Evolutionary conservation across 2,113 vertebrate species (phyloP).

Genomic region (Aleadryas rufinucha): DNA sequence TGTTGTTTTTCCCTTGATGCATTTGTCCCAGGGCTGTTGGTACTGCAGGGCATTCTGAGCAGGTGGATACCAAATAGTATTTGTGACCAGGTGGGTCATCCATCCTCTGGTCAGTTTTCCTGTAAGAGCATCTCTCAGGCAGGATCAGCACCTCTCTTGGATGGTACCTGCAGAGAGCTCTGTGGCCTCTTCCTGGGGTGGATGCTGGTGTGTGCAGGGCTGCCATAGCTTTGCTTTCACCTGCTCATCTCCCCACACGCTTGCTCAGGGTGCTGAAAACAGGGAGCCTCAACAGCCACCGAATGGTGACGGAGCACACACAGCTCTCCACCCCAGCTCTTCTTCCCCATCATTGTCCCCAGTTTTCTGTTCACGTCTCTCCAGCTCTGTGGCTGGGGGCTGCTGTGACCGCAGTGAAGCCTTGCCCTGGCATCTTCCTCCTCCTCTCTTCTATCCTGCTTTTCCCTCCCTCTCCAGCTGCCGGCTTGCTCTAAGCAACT

Average conservation of each 20-base stretch:
- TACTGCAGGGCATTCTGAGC: neutral
- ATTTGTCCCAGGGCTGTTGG: neutral
- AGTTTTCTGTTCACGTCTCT: neutral
- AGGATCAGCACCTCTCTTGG: neutral
- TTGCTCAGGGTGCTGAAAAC: neutral
- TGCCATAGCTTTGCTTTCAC: neutral
- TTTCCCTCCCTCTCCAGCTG: neutral
- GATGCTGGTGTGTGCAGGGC: neutral
- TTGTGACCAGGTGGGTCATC: neutral
- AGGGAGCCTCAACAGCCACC: accelerated
- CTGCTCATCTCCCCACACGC: accelerated
- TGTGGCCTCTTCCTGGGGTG: neutral
- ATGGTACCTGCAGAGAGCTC: neutral
- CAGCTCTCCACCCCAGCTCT: neutral
- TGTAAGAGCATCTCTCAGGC: neutral
- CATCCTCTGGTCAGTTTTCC: neutral
- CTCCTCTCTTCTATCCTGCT: neutral
- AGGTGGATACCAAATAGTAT: neutral
- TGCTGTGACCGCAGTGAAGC: neutral
- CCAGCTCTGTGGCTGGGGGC: neutral
- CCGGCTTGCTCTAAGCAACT: neutral
- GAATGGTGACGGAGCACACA: accelerated
- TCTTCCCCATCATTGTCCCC: neutral
- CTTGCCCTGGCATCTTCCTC: neutral
- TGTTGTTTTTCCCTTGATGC: neutral